Evolutionary conservation across 2,888 invertebrate genomes (phyloP), one percentile per base, ranked within the genome.

Genomic region (Drosophila algonquin): DNA sequence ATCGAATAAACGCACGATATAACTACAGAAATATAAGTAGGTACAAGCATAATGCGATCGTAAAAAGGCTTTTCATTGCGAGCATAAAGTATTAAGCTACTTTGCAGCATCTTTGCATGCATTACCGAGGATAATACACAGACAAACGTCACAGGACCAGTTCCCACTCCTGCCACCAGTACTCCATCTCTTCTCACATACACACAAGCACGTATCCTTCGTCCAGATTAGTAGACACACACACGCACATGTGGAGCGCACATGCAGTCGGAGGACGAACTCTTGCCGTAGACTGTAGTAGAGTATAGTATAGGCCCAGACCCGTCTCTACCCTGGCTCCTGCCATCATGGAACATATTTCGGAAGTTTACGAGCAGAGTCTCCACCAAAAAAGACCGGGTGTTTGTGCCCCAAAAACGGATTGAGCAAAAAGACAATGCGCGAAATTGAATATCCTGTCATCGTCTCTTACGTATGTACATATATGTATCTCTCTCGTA

Each of bases 51-150:
- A 90, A 90, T 90, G 87, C 85, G 87, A 90, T 89, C 90, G 83
- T 89, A 89, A 89, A 89, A 89, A 89, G 90, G 80, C 89, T 87
- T 86, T 89, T 89, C 90, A 90, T 82, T 84, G 89, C 90, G 73
- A 80, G 77, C 89, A 88, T 89, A 89, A 89, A 90, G 90, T 89
- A 88, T 89, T 89, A 89, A 89, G 89, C 89, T 90, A 90, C 89
- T 89, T 90, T 89, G 88, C 89, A 89, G 84, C 86, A 81, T 87
- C 86, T 88, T 87, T 88, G 88, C 89, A 83, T 89, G 89, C 81
- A 82, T 88, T 82, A 86, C 81, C 75, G 75, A 73, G 83, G 80
- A 85, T 87, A 84, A 85, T 80, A 82, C 76, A 81, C 85, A 87
- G 80, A 79, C 74, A 83, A 71, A 83, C 72, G 76, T 53, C 60